Percentiles rank a stretch among this genome's conserved stretches.
These are phyloP conservation scores for Hippocampus zosterae DNA, from an alignment of 2,113 vertebrate species.

Conservation along the genomic window DNA sequence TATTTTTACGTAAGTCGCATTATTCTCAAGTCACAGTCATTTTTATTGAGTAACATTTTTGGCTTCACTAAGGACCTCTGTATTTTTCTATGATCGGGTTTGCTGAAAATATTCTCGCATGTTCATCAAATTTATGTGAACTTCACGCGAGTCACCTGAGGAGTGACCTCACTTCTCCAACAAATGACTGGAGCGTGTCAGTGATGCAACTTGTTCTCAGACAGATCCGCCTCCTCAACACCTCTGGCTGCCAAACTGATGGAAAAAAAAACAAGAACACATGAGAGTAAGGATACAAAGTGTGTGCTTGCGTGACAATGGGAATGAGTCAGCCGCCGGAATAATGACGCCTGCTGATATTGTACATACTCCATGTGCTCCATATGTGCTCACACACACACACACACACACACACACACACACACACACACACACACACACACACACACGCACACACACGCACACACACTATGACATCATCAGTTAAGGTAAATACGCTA, in stretches of 20 bases:
- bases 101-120: background rate
- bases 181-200: slow-evolving; percentile 27
- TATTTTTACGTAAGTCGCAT: too few species aligned
- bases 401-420: background rate
- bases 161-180: slow-evolving; percentile 41
- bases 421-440: slow-evolving; percentile 1
- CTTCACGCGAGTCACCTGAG: slow-evolving; percentile 43
- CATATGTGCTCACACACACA: background rate
- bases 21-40: background rate
- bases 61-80: background rate
- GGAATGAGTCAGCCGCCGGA: slow-evolving; percentile 48
- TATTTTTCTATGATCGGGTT: background rate
- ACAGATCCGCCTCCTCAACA: slow-evolving; percentile 39
- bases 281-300: slow-evolving; percentile 46
- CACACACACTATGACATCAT: slow-evolving; percentile 32
- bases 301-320: slow-evolving; percentile 48
- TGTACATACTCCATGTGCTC: background rate
- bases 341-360: slow-evolving; percentile 33
- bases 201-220: slow-evolving; percentile 43
- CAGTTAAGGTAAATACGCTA: slow-evolving; percentile 5
- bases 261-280: slow-evolving; percentile 57
- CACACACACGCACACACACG: background rate
- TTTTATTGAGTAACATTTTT: background rate
- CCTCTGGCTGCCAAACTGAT: slow-evolving; percentile 35
- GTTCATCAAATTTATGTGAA: slow-evolving; percentile 6